These are phyloP conservation scores for Callyntrura guangdongensis DNA, from an alignment of 2,888 invertebrate species.

Conservation along the genomic window DNA sequence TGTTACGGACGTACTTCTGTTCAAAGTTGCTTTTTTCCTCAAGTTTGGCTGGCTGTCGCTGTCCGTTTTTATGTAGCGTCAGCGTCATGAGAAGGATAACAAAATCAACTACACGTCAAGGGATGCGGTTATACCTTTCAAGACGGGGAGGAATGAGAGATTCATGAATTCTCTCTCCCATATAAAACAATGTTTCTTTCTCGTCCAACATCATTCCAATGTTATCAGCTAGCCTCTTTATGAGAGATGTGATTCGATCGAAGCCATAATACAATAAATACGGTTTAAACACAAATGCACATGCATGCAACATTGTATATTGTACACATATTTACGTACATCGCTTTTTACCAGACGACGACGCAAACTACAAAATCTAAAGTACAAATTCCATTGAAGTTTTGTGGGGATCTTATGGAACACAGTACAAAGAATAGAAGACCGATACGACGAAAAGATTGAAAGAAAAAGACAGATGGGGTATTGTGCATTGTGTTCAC, in stretches of 20 bases:
- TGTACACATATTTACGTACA: background rate
- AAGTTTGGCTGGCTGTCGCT: constrained; percentile 49
- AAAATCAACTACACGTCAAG: constrained; percentile 55
- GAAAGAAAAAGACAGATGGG: constrained; percentile 70
- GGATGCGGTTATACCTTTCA: constrained; percentile 38
- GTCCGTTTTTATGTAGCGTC: constrained; percentile 66
- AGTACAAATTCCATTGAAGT: constrained; percentile 51
- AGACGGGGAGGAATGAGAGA: constrained; percentile 15
- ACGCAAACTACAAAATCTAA: background rate
- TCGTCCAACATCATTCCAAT: constrained; percentile 25
- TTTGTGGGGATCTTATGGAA: constrained; percentile 44
- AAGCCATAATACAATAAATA: background rate
- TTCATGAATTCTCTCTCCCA: constrained; percentile 25
- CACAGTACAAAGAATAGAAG: background rate
- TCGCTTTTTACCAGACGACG: background rate
- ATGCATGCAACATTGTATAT: background rate
- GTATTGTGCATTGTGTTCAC: constrained; percentile 76
- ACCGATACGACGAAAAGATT: constrained; percentile 15
- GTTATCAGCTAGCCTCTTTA: background rate
- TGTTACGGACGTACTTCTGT: background rate
- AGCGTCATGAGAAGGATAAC: constrained; percentile 67
- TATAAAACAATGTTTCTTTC: constrained; percentile 31
- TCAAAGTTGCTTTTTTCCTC: constrained; percentile 29
- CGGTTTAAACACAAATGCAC: background rate
- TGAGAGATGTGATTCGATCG: background rate